Percentiles rank a stretch among this genome's conserved stretches.
These are phyloP conservation scores for Ochotona curzoniae DNA, from an alignment of 2,113 vertebrate genomes.

Conservation along the genomic window DNA sequence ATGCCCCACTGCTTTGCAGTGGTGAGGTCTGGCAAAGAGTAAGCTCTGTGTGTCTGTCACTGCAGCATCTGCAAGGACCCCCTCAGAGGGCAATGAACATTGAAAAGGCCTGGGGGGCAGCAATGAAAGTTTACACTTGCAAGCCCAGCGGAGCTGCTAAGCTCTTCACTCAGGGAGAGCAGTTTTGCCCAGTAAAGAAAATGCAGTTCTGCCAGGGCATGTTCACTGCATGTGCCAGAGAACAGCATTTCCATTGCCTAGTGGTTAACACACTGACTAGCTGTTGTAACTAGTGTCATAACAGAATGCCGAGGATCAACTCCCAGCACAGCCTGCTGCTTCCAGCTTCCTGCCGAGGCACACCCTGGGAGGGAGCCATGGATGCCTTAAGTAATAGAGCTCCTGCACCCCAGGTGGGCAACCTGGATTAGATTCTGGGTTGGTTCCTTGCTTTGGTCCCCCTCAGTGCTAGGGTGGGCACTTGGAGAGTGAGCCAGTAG, in stretches of 20 bases:
- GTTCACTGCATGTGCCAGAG: neutral
- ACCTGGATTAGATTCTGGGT: too few relatives aligned
- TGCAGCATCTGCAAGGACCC: neutral
- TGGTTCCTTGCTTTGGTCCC: too few relatives aligned
- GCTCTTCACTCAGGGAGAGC: neutral
- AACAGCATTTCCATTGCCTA: neutral
- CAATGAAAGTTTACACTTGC: neutral
- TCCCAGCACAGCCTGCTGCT: too few relatives aligned
- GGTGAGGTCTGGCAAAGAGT: neutral
- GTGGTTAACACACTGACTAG: too few relatives aligned
- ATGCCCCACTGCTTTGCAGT: neutral
- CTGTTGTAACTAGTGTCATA: too few relatives aligned
- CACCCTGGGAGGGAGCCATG: too few relatives aligned
- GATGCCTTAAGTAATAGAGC: too few relatives aligned
- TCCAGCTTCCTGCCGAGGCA: too few relatives aligned
- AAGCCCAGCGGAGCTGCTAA: neutral
- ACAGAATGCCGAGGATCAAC: too few relatives aligned
- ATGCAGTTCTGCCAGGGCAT: neutral
- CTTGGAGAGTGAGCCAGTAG: too few relatives aligned
- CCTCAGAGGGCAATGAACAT: neutral
- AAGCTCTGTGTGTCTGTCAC: neutral
- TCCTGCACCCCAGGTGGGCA: too few relatives aligned
- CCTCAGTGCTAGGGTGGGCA: too few relatives aligned
- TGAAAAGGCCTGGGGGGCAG: neutral
- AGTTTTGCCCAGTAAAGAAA: neutral